Base-by-base conservation (phyloP, 2,797 vertebrate genomes). In the Sternarchorhynchus goeldii region DNA sequence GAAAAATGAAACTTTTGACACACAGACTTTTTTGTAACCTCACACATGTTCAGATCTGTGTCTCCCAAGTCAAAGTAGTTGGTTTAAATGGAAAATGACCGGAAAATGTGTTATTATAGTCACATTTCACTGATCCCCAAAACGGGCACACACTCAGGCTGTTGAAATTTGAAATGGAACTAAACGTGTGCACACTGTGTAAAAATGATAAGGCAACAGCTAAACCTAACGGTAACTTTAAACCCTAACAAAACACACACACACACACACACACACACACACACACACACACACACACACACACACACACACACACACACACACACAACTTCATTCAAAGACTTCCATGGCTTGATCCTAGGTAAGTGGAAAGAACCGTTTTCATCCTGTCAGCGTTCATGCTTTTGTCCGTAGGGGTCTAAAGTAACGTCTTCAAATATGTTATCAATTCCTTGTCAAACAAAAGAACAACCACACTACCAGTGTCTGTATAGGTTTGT, bases 101-200 rank as follows among this genome's bases (percentile, higher is more conserved):
- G 14, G 65, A 67, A 67, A 21, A 67, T 67, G 39, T 67, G 65
- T 57, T 56, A 36, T 72, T 67, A 67, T 67, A 45, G 21, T 50
- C 16, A 8, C 45, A 41, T 50, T 67, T 67, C 50, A 39, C 65
- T 67, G 39, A 39, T 25, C 65, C 14, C 39, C 65, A 50, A 45
- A 16, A 39, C 65, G 31, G 25, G 68, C 31, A 59, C 70, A 59
- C 50, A 71, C 3, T 56, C 53, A 25, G 20, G 32, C 56, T 67
- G 45, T 67, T 67, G 25, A 50, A 25, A 45, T 39, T 45, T 67
- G 8, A 67, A 67, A 67, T 39, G 25, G 65, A 2, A 21, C 39
- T 45, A 68, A 20, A 25, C 12, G 45, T 50, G 45, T 50, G 45
- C 45, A 50, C 10, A 50, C 45, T 12, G 3, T 14, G 12, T 10